Evolutionary conservation across 1,140 invertebrate species (phyloP).

Genomic region (Elysia chlorotica): DNA sequence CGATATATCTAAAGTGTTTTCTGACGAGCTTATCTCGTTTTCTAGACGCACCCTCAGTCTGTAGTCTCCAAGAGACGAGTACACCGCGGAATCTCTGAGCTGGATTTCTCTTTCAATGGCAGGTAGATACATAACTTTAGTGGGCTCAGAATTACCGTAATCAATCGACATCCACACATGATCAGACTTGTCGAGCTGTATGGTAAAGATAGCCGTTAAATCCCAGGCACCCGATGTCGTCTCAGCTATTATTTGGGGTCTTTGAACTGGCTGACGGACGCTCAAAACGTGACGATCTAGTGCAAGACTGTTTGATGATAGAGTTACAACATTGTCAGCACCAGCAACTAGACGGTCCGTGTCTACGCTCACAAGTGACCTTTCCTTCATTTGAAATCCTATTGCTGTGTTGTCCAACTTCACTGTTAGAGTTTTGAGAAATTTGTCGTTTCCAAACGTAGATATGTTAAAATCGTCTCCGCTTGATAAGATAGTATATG

Average conservation of each 20-base stretch:
- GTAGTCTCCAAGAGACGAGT: constrained; percentile 45
- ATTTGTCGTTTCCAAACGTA: constrained; percentile 21
- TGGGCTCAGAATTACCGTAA: constrained; percentile 36
- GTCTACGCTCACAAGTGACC: background rate
- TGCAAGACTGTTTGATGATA: constrained; percentile 18
- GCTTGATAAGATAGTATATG: constrained; percentile 22
- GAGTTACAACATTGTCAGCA: constrained; percentile 36
- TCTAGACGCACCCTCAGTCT: constrained; percentile 33
- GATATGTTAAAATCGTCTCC: constrained; percentile 22
- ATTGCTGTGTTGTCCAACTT: background rate
- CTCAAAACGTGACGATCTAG: constrained; percentile 32
- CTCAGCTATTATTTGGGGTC: constrained; percentile 30
- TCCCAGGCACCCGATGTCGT: constrained; percentile 34
- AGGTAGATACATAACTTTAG: constrained; percentile 37
- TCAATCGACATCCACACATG: constrained; percentile 42
- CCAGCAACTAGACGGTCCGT: background rate
- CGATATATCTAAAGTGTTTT: constrained; percentile 36
- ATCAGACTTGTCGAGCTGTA: constrained; percentile 38
- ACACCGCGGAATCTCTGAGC: constrained; percentile 32
- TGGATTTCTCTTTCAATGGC: constrained; percentile 11
- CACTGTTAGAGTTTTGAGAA: constrained; percentile 18
- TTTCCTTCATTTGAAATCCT: background rate
- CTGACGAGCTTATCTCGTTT: constrained; percentile 45
- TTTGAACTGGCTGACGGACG: constrained; percentile 28
- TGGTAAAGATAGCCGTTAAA: constrained; percentile 40